A percentile compares a stretch with the other conserved stretches of the same genome.
Conservation (phyloP, 2,113 vertebrate species). For the Crotalus helleri region DNA sequence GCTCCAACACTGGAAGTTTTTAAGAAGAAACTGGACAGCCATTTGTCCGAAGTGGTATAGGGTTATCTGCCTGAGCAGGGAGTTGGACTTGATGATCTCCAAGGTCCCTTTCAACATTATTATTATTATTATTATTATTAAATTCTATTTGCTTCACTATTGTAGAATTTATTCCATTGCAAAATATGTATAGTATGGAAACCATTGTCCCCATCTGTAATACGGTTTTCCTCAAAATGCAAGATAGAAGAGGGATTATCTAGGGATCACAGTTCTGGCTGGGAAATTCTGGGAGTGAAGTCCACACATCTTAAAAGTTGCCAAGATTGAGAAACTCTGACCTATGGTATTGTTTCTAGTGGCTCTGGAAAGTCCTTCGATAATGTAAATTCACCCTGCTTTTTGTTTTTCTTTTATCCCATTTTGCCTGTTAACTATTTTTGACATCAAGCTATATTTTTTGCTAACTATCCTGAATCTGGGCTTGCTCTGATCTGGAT, state of each 20-base stretch:
- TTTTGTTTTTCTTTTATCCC: not conserved
- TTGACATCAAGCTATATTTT: not conserved
- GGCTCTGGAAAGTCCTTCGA: not conserved
- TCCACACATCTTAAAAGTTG: not conserved
- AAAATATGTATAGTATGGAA: not conserved
- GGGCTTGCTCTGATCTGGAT: not conserved
- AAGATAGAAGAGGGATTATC: not conserved
- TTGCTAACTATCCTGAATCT: not conserved
- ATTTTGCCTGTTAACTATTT: not conserved
- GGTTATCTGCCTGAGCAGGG: too few relatives aligned
- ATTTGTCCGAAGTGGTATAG: too few relatives aligned
- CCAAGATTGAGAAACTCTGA: not conserved
- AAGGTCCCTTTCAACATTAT: too few relatives aligned
- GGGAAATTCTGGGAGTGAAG: not conserved
- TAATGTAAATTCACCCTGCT: not conserved
- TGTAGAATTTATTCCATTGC: not conserved
- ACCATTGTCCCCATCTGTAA: not conserved
- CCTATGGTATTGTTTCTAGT: not conserved
- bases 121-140: too few relatives aligned
- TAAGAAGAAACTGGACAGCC: too few relatives aligned
- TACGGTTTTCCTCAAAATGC: not conserved
- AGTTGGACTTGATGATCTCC: too few relatives aligned
- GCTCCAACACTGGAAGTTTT: too few relatives aligned
- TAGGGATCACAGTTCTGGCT: not conserved
- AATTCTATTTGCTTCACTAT: not conserved